phyloP scores from a whole-genome alignment of 2,888 invertebrate species.

The Ornithoptera priamus region DNA sequence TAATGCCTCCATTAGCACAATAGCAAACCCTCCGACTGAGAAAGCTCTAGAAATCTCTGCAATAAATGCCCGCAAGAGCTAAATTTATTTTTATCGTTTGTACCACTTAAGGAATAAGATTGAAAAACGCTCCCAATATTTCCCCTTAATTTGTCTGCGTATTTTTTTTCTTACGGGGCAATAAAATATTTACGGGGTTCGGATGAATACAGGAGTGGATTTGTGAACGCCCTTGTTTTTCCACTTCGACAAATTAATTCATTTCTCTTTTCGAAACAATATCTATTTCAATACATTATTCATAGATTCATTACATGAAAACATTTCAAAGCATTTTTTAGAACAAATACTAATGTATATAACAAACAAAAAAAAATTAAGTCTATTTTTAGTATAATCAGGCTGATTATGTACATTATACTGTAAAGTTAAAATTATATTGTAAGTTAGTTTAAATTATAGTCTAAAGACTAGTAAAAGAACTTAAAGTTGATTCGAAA shows the following conservation, averaged over 20 bases:
- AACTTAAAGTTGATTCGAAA: too few relatives aligned
- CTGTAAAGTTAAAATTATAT: too few relatives aligned
- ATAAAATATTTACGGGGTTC: conserved; percentile 77
- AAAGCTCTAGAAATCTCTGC: conserved; percentile 73
- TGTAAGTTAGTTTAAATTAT: too few relatives aligned
- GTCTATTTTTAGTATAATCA: too few relatives aligned
- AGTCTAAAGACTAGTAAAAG: too few relatives aligned
- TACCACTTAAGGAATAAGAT: conserved; percentile 78
- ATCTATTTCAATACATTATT: conserved; percentile 27
- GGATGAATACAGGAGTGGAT: conserved; percentile 67
- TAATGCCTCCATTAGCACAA: conserved; percentile 33
- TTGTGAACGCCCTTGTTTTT: conserved; percentile 54
- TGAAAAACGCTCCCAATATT: conserved; percentile 75
- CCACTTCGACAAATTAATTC: conserved; percentile 68
- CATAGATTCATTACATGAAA: conserved; percentile 23
- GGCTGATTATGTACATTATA: too few relatives aligned
- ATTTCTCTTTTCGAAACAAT: conserved; percentile 46
- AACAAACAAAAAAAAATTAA: too few relatives aligned
- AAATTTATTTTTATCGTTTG: conserved; percentile 77
- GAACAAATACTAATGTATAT: too few relatives aligned
- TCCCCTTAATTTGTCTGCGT: conserved; percentile 65
- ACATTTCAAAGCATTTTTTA: background rate
- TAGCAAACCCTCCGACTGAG: conserved; percentile 44
- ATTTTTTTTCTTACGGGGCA: conserved; percentile 62
- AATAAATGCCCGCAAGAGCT: conserved; percentile 74